Conservation (phyloP, 2,797 vertebrate genomes). For the Eospalax fontanierii region DNA sequence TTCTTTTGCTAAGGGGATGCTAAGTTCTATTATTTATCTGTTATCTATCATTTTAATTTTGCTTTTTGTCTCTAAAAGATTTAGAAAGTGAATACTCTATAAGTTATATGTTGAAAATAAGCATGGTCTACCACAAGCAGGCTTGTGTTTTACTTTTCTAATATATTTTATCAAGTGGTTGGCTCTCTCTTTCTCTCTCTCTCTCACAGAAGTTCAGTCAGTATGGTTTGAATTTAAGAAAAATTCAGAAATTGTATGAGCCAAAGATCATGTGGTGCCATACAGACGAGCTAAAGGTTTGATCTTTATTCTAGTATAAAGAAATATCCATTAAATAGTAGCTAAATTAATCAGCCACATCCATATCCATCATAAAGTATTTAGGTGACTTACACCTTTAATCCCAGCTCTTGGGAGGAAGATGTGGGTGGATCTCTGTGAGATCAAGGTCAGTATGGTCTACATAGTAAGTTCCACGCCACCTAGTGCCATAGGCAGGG, state of each 20-base stretch:
- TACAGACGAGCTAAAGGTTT: not conserved
- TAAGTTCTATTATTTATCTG: not conserved
- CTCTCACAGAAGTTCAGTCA: not conserved
- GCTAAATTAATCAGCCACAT: not conserved
- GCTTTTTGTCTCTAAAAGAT: not conserved
- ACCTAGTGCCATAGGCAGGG: too few relatives aligned
- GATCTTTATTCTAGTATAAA: constrained; percentile 33
- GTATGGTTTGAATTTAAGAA: constrained; percentile 32
- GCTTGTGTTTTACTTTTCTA: not conserved
- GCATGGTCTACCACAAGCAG: not conserved
- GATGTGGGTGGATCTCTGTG: too few relatives aligned
- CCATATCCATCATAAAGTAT: not conserved
- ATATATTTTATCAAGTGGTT: too few relatives aligned
- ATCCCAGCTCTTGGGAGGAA: too few relatives aligned
- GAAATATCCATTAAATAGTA: not conserved
- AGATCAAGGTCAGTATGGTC: too few relatives aligned
- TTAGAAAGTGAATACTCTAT: not conserved
- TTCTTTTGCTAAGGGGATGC: not conserved
- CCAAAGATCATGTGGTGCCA: not conserved
- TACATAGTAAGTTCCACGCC: too few relatives aligned
- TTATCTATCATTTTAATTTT: not conserved
- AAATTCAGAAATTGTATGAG: not conserved
- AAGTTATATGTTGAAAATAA: not conserved
- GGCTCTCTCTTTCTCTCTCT: too few relatives aligned
- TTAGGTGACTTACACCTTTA: too few relatives aligned